phyloP scores from a whole-genome alignment of 1,140 invertebrate species.

The Halictus rubicundus region DNA sequence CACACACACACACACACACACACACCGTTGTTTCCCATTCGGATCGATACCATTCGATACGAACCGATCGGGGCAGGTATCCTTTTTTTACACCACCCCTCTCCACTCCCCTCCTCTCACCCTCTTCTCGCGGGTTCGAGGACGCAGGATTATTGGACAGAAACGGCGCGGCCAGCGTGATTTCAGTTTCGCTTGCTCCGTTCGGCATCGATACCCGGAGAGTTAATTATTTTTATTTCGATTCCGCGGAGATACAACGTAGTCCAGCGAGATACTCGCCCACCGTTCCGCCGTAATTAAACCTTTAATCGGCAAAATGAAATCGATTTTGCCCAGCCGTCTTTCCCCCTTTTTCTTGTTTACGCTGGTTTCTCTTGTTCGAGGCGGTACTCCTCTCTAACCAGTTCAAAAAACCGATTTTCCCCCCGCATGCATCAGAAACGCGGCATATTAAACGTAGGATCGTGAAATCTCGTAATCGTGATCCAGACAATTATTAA shows the following conservation, averaged over 20 bases:
- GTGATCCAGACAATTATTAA: no score
- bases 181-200: slow-evolving; percentile 2
- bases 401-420: no score
- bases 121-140: neutral
- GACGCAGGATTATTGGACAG: slow-evolving; percentile 16
- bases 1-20: no score
- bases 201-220: neutral
- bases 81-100: neutral
- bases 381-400: no score
- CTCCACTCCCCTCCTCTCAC: no score
- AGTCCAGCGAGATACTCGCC: neutral
- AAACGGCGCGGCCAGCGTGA: slow-evolving; percentile 3
- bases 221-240: slow-evolving; percentile 21
- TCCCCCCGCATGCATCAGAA: no score
- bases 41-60: neutral
- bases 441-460: no score
- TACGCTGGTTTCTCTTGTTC: neutral
- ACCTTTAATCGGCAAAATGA: slow-evolving; percentile 25
- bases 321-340: slow-evolving; percentile 13
- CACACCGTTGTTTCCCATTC: neutral
- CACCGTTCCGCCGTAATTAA: slow-evolving; percentile 13
- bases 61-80: neutral
- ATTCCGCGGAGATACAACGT: neutral
- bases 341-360: neutral
- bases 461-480: no score